A percentile compares a stretch with the other conserved stretches of the same genome.
Evolutionary conservation across 2,888 invertebrate genomes (phyloP).

Genomic region (Tortricodes alternella): DNA sequence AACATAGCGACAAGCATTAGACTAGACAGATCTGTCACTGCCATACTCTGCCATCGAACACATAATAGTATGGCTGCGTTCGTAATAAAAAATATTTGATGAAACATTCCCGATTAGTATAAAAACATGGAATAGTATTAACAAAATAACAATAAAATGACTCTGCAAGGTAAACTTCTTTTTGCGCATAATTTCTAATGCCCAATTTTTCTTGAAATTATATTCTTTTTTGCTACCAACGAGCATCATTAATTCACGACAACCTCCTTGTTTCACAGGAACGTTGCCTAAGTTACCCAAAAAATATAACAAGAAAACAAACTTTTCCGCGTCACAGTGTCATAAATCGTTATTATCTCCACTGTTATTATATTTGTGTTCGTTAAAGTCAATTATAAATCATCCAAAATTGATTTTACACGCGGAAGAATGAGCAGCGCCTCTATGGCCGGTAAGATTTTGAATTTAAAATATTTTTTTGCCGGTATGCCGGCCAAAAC

Average conservation of each 20-base stretch:
- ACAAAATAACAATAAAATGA: too few species aligned
- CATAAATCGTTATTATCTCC: constrained; percentile 20
- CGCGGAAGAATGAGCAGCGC: constrained; percentile 79
- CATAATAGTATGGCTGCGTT: not conserved
- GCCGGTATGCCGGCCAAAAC: too few species aligned
- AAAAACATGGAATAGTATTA: too few species aligned
- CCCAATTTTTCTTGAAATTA: too few species aligned
- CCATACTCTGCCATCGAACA: not conserved
- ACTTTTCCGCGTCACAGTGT: constrained; percentile 14
- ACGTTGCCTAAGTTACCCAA: constrained; percentile 27
- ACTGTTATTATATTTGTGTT: constrained; percentile 36
- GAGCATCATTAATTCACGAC: not conserved
- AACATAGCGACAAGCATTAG: too few species aligned
- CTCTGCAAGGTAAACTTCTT: too few species aligned
- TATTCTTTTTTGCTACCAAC: too few species aligned
- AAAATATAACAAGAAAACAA: constrained; percentile 16
- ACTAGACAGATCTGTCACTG: not conserved
- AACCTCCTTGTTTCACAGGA: constrained; percentile 4
- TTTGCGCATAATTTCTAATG: too few species aligned
- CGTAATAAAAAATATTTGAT: not conserved
- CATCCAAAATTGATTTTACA: constrained; percentile 76
- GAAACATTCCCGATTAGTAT: not conserved
- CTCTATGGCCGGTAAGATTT: constrained; percentile 76
- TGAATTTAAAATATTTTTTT: constrained; percentile 9
- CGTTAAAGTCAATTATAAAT: constrained; percentile 35